Conservation (phyloP, 2,888 invertebrate species). For the Strigamia crassipes region DNA sequence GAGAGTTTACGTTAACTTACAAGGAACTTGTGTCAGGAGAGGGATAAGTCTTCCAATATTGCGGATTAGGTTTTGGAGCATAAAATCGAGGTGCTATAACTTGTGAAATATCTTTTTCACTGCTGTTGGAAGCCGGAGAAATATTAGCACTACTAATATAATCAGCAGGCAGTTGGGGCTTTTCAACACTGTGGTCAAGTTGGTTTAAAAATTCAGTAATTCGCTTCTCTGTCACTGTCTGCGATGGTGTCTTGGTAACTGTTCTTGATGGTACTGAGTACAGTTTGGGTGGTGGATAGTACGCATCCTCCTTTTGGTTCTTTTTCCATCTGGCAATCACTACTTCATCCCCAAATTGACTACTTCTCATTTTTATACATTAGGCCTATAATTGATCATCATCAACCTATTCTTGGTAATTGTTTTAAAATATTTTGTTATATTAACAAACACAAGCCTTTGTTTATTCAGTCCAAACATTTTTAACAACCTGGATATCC, state of each 20-base stretch:
- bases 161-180: neutral
- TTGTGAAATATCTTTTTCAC: neutral
- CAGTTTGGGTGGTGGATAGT: neutral
- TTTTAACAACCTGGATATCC: neutral
- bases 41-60: neutral
- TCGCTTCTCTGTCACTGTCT: neutral
- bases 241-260: neutral
- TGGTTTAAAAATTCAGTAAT: neutral
- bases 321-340: conserved; percentile 14
- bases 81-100: neutral
- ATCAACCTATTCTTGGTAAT: neutral
- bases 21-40: neutral
- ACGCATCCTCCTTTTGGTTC: neutral
- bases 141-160: neutral
- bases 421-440: neutral
- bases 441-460: neutral
- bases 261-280: neutral
- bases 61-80: neutral
- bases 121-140: neutral
- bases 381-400: neutral
- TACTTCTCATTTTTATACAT: neutral
- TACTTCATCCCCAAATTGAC: neutral
- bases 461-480: neutral
- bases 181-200: neutral
- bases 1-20: too few species aligned